A percentile compares a stretch with the other conserved stretches of the same genome.
phyloP scores from a whole-genome alignment of 2,888 invertebrate species.

The Camptogramma bilineatum region DNA sequence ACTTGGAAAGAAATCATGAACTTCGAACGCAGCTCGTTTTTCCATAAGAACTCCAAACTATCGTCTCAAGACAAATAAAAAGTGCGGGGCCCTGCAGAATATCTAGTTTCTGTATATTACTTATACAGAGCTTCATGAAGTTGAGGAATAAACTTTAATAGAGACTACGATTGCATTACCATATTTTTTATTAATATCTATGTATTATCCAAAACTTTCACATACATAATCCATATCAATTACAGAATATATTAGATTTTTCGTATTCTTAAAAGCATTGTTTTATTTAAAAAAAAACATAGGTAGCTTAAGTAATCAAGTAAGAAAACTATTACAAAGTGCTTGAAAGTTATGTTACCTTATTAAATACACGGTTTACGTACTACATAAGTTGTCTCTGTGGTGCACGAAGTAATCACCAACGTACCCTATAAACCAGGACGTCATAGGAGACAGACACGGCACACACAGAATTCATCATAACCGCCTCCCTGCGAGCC shows the following conservation, averaged over 20 bases:
- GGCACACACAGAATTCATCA: constrained; percentile 66
- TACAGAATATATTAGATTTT: no score
- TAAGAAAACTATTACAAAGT: not conserved
- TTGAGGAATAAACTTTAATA: constrained; percentile 28
- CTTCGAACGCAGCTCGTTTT: constrained; percentile 33
- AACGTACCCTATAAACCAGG: constrained; percentile 8
- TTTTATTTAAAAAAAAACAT: no score
- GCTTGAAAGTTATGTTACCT: not conserved
- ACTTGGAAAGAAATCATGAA: constrained; percentile 32
- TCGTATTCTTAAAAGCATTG: no score
- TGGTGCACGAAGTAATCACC: constrained; percentile 1
- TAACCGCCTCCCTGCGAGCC: constrained; percentile 68
- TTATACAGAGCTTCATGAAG: constrained; percentile 28
- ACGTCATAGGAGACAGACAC: constrained; percentile 11
- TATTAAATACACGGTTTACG: not conserved
- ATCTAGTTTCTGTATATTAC: constrained; percentile 38
- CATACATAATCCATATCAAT: no score
- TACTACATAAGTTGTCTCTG: not conserved
- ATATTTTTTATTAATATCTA: no score
- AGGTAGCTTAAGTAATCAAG: no score
- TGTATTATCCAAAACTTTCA: no score
- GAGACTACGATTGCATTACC: not conserved
- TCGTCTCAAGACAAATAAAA: constrained; percentile 38
- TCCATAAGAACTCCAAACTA: constrained; percentile 27
- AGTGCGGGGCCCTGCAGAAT: constrained; percentile 23